These are phyloP conservation scores for Steinernema feltiae DNA, from an alignment of 1,140 invertebrate genomes.

Conservation along the genomic window DNA sequence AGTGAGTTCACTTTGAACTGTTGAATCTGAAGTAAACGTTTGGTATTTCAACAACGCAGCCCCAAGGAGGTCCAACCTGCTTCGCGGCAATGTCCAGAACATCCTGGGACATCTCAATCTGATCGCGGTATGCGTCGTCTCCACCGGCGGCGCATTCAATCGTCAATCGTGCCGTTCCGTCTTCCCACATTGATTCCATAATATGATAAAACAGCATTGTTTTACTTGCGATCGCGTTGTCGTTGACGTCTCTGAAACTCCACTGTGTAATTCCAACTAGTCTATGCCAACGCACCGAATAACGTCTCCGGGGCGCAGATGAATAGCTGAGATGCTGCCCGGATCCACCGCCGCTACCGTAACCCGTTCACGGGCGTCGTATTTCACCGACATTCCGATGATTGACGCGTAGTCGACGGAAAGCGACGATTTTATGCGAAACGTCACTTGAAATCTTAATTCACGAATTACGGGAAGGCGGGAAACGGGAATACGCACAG, in stretches of 20 bases:
- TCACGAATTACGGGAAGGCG: not conserved
- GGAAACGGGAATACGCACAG: not conserved
- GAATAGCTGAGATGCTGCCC: slow-evolving; percentile 11
- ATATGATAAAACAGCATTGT: slow-evolving; percentile 23
- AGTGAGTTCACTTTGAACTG: not conserved
- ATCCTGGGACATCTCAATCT: slow-evolving; percentile 18
- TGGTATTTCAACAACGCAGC: too few relatives aligned
- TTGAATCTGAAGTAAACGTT: not conserved
- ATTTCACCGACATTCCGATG: slow-evolving; percentile 4
- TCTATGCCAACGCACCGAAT: not conserved
- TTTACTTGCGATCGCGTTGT: slow-evolving; percentile 16
- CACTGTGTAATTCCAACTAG: not conserved
- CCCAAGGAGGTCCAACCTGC: not conserved
- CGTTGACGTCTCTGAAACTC: slow-evolving; percentile 16
- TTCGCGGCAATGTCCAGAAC: slow-evolving; percentile 8
- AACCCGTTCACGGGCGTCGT: slow-evolving; percentile 21
- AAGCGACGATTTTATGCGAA: not conserved
- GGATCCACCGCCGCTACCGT: slow-evolving; percentile 17
- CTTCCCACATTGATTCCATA: slow-evolving; percentile 14
- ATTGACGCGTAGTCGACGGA: not conserved
- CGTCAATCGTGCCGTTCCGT: not conserved
- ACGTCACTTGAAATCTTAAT: not conserved
- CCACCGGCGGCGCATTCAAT: slow-evolving; percentile 16
- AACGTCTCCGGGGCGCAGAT: slow-evolving; percentile 21
- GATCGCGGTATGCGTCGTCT: slow-evolving; percentile 17